phyloP scores from a whole-genome alignment of 1,140 invertebrate species.

The Brachionus plicatilis region DNA sequence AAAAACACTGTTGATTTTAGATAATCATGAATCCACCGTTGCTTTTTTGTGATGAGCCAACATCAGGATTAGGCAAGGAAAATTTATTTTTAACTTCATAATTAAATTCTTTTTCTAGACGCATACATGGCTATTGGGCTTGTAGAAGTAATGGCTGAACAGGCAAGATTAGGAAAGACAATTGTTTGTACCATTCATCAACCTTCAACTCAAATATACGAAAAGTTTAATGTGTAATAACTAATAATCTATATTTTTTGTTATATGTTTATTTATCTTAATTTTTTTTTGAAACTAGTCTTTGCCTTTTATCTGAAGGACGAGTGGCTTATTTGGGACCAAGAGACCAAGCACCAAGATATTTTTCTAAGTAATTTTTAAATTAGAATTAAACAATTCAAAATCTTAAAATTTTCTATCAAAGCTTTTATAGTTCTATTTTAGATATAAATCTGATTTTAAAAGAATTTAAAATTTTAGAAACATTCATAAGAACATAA shows the following conservation, averaged over 20 bases:
- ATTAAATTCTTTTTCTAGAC: slow-evolving; percentile 65
- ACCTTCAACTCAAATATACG: slow-evolving; percentile 84
- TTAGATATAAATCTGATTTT: not conserved
- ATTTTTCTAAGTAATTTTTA: slow-evolving; percentile 58
- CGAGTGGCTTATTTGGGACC: slow-evolving; percentile 21
- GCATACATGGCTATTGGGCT: slow-evolving; percentile 70
- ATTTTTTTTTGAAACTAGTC: not conserved
- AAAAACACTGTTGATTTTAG: not conserved
- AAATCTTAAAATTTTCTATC: not conserved
- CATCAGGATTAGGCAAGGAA: slow-evolving; percentile 81
- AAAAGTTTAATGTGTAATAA: slow-evolving; percentile 75
- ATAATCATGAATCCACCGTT: slow-evolving; percentile 85
- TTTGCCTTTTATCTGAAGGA: slow-evolving; percentile 29
- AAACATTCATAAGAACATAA: no score
- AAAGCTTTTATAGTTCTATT: not conserved
- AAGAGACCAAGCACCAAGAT: not conserved
- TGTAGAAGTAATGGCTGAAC: slow-evolving; percentile 67
- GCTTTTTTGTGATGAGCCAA: slow-evolving; percentile 95
- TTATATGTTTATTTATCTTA: slow-evolving; percentile 59
- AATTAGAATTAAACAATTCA: not conserved
- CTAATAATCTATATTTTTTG: slow-evolving; percentile 67
- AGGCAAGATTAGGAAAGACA: slow-evolving; percentile 76
- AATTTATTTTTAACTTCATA: slow-evolving; percentile 88
- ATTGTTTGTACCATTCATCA: slow-evolving; percentile 91
- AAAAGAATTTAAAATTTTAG: not conserved